Percentiles rank a stretch among this genome's conserved stretches.
Evolutionary conservation across 1,140 invertebrate species (phyloP).

Genomic region (Rhopalosiphum padi): DNA sequence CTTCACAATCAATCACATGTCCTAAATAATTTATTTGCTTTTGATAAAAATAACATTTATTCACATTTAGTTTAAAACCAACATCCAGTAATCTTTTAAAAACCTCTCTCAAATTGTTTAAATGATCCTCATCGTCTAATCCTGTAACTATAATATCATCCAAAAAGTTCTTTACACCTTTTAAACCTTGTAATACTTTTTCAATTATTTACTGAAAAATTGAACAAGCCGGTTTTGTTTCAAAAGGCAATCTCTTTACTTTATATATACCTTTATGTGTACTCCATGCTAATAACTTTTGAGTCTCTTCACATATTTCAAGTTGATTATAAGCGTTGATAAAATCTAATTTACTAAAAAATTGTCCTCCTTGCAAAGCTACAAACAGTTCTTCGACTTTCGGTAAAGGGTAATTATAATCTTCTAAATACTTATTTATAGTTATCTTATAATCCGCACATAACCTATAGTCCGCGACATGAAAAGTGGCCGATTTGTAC

Average conservation of each 20-base stretch:
- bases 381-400: conserved; percentile 55
- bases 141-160: not conserved
- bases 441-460: conserved; percentile 64
- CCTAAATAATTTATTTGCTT: not conserved
- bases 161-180: not conserved
- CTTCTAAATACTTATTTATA: conserved; percentile 60
- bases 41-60: not conserved
- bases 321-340: not conserved
- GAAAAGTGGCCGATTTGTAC: no score
- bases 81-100: not conserved
- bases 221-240: conserved; percentile 63
- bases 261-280: conserved; percentile 62
- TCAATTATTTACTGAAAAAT: not conserved
- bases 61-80: not conserved
- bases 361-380: conserved; percentile 38
- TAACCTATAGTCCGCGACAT: conserved; percentile 58
- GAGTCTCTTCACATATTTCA: not conserved
- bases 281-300: conserved; percentile 59
- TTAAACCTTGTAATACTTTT: not conserved
- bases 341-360: conserved; percentile 25
- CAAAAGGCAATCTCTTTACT: conserved; percentile 65
- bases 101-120: not conserved
- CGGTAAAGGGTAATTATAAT: conserved; percentile 53
- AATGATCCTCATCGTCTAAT: not conserved
- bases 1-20: not conserved